Percentiles rank a stretch among this genome's conserved stretches.
Conservation (phyloP, 2,113 vertebrate species). For the Pseudorhombus dupliciocellatus region DNA sequence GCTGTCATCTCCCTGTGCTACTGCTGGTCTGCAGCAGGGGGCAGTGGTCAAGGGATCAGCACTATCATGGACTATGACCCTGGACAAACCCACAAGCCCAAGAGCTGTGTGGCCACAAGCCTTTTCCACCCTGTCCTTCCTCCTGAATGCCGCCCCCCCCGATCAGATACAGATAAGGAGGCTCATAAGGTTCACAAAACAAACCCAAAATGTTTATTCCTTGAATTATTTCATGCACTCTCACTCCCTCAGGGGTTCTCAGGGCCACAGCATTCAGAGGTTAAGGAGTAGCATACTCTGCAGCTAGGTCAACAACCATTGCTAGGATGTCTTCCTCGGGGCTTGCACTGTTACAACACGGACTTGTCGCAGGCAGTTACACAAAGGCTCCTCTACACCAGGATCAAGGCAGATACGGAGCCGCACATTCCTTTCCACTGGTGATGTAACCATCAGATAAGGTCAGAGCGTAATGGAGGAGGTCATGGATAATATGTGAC, state of each 20-base stretch:
- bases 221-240: slow-evolving; percentile 23
- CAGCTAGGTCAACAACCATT: slow-evolving; percentile 55
- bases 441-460: slow-evolving; percentile 77
- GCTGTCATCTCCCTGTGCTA: slow-evolving; percentile 46
- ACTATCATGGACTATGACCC: slow-evolving; percentile 63
- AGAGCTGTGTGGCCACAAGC: slow-evolving; percentile 25
- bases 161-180: slow-evolving; percentile 36
- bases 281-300: slow-evolving; percentile 32
- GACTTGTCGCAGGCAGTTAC: slow-evolving; percentile 32
- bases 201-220: slow-evolving; percentile 26
- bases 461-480: slow-evolving; percentile 53
- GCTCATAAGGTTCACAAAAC: no score
- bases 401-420: slow-evolving; percentile 53
- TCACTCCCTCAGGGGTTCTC: slow-evolving; percentile 21
- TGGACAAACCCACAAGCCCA: slow-evolving; percentile 32
- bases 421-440: slow-evolving; percentile 64
- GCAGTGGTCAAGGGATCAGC: slow-evolving; percentile 59
- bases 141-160: slow-evolving; percentile 18
- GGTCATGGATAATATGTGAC: slow-evolving; percentile 76
- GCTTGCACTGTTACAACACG: slow-evolving; percentile 48
- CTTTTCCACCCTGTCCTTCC: slow-evolving; percentile 40
- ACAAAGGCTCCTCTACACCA: slow-evolving; percentile 45
- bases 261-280: slow-evolving; percentile 23
- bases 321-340: slow-evolving; percentile 46
- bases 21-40: slow-evolving; percentile 70